phyloP scores from a whole-genome alignment of 2,888 invertebrate species.

The Syrphus vitripennis region DNA sequence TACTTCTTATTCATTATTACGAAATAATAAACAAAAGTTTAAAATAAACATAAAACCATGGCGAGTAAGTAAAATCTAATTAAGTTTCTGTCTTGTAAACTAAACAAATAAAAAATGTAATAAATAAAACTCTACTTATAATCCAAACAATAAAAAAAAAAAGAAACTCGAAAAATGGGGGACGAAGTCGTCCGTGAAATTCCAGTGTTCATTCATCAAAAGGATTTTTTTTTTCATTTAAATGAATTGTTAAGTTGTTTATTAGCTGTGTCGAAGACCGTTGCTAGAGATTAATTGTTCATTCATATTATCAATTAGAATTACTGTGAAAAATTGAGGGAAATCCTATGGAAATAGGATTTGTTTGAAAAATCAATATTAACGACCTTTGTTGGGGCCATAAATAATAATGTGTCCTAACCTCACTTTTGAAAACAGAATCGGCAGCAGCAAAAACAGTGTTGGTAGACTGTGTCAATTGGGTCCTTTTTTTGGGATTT shows the following conservation, averaged over 20 bases:
- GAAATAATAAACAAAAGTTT: slow-evolving; percentile 22
- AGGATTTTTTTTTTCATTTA: slow-evolving; percentile 11
- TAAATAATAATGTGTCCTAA: slow-evolving; percentile 64
- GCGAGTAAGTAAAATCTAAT: slow-evolving; percentile 64
- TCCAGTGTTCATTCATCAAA: neutral
- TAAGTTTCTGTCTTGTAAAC: neutral
- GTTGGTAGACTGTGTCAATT: neutral
- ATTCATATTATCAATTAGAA: slow-evolving; percentile 2
- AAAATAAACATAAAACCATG: slow-evolving; percentile 60
- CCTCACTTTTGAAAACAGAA: slow-evolving; percentile 50
- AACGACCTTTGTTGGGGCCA: slow-evolving; percentile 73
- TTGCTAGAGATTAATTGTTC: neutral
- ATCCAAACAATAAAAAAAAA: slow-evolving; percentile 15
- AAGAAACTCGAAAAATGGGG: neutral
- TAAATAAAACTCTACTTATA: slow-evolving; percentile 1
- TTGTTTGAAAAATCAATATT: slow-evolving; percentile 79
- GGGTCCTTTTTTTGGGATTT: slow-evolving; percentile 8
- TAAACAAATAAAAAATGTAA: neutral
- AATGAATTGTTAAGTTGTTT: neutral
- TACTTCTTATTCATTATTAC: neutral
- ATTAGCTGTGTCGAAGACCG: neutral
- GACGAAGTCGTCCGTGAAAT: slow-evolving; percentile 35
- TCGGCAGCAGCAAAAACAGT: slow-evolving; percentile 11
- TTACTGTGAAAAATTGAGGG: neutral
- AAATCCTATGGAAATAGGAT: neutral